These are phyloP conservation scores for Garra rufa DNA, from an alignment of 2,113 vertebrate genomes.

Conservation along the genomic window DNA sequence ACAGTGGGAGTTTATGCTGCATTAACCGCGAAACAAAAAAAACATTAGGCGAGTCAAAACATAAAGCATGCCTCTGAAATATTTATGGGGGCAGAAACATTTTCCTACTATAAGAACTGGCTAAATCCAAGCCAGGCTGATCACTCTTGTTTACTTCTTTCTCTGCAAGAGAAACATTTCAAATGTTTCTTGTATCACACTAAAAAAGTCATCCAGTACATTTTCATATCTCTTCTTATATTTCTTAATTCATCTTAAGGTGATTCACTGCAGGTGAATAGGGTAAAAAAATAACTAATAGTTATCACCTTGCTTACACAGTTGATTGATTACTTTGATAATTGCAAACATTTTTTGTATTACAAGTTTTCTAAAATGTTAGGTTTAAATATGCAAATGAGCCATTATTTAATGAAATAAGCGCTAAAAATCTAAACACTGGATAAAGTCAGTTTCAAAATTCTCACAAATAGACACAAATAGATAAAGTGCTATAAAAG, in stretches of 20 bases:
- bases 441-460: no score
- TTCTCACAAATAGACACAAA: no score
- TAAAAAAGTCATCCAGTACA: not conserved
- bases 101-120: slow-evolving; percentile 26
- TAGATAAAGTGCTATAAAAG: no score
- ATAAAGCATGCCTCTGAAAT: slow-evolving; percentile 60
- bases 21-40: slow-evolving; percentile 61
- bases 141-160: slow-evolving; percentile 58
- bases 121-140: slow-evolving; percentile 24
- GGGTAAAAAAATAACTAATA: no score
- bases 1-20: slow-evolving; percentile 51
- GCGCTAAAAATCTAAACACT: no score
- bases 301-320: no score
- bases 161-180: slow-evolving; percentile 44
- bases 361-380: no score
- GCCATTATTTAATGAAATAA: no score
- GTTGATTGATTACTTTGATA: no score
- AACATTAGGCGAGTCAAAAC: slow-evolving; percentile 61
- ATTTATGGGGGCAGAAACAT: slow-evolving; percentile 55
- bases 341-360: no score
- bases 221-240: not conserved
- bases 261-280: no score
- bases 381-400: no score
- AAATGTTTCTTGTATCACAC: not conserved
- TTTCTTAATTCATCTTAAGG: not conserved